A percentile compares a stretch with the other conserved stretches of the same genome.
Evolutionary conservation across 2,797 vertebrate genomes (phyloP).

Genomic region (Oophaga sylvatica): DNA sequence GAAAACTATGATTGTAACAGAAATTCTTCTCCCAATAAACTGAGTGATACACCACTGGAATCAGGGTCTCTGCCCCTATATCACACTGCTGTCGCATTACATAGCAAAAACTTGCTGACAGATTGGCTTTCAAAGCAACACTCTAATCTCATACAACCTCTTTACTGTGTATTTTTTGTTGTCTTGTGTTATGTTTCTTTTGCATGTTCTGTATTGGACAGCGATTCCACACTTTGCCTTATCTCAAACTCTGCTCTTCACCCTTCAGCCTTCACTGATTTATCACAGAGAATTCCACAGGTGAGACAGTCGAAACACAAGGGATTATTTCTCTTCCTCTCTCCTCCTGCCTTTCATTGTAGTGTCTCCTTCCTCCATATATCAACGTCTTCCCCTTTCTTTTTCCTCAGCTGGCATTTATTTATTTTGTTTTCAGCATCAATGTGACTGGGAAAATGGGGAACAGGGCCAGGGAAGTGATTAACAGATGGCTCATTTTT

Average conservation of each 20-base stretch:
- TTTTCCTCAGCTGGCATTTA: constrained; percentile 69
- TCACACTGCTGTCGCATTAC: too few relatives aligned
- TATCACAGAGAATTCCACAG: constrained; percentile 78
- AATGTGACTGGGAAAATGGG: constrained; percentile 62
- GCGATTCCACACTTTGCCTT: constrained; percentile 73
- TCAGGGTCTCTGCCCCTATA: too few relatives aligned
- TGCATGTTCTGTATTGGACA: constrained; percentile 68
- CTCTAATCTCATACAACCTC: background rate
- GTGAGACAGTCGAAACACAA: constrained; percentile 77
- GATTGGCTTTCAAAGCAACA: too few relatives aligned
- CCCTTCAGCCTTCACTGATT: constrained; percentile 82
- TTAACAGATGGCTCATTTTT: constrained; percentile 76
- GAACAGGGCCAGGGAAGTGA: constrained; percentile 64
- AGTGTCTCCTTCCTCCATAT: constrained; percentile 64
- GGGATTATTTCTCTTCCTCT: constrained; percentile 50
- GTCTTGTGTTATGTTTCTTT: constrained; percentile 55
- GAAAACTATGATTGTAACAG: too few relatives aligned
- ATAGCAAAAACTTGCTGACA: too few relatives aligned
- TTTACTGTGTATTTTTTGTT: background rate
- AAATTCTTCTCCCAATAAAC: too few relatives aligned
- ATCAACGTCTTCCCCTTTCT: constrained; percentile 58
- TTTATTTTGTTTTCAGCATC: constrained; percentile 64
- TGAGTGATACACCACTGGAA: too few relatives aligned
- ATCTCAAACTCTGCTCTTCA: constrained; percentile 77
- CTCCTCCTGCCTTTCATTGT: constrained; percentile 62